These are phyloP conservation scores for Girardinichthys multiradiatus DNA, from an alignment of 2,113 vertebrate genomes.

Conservation along the genomic window DNA sequence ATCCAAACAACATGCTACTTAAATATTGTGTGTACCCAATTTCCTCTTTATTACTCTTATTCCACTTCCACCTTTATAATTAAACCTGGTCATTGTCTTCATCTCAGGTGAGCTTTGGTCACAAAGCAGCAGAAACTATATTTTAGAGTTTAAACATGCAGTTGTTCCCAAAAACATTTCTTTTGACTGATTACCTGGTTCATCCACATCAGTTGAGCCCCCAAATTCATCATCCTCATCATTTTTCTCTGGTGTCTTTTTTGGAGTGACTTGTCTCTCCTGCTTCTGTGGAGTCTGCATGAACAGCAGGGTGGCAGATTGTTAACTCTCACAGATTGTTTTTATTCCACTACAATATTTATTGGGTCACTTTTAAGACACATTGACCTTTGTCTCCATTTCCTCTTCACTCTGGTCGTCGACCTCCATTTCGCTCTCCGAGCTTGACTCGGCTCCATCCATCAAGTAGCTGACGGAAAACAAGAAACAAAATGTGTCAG, in stretches of 20 bases:
- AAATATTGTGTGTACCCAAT: constrained; percentile 13
- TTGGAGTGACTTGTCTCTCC: constrained; percentile 52
- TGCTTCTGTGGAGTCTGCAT: constrained; percentile 60
- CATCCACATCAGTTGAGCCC: constrained; percentile 76
- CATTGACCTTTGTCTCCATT: constrained; percentile 62
- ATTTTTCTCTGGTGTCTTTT: constrained; percentile 44
- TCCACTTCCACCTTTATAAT: background rate
- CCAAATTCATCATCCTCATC: constrained; percentile 68
- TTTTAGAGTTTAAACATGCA: background rate
- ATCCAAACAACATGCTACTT: background rate
- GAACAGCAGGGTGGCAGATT: background rate
- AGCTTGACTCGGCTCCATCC: constrained; percentile 84
- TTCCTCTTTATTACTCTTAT: constrained; percentile 7
- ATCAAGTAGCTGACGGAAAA: constrained; percentile 83
- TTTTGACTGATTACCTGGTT: constrained; percentile 58
- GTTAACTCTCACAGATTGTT: background rate
- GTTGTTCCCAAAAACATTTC: no score
- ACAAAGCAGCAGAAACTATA: background rate
- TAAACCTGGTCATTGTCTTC: constrained; percentile 1
- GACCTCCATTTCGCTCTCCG: constrained; percentile 75
- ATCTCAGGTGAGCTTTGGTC: constrained; percentile 6
- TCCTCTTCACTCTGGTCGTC: constrained; percentile 72
- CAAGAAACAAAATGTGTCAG: constrained; percentile 22
- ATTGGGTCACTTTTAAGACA: background rate
- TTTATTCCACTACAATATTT: background rate